phyloP scores from a whole-genome alignment of 2,113 vertebrate species.

The Herpailurus yagouaroundi region DNA sequence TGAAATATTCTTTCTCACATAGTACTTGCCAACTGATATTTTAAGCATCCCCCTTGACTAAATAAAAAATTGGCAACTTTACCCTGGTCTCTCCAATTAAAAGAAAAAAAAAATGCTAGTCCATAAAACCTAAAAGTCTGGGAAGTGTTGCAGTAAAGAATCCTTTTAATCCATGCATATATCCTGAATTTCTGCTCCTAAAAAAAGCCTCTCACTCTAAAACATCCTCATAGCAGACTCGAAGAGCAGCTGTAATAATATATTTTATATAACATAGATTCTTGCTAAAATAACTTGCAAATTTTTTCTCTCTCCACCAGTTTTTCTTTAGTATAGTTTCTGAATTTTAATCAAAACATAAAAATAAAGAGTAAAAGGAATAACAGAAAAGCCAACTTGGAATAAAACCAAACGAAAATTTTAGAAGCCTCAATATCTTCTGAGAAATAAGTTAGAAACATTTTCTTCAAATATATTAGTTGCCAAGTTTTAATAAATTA shows the following conservation, averaged over 20 bases:
- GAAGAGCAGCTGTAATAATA: background rate
- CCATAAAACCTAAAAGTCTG: background rate
- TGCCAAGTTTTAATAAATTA: slow-evolving; percentile 61
- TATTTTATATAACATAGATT: background rate
- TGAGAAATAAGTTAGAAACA: slow-evolving; percentile 38
- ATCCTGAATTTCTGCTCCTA: background rate
- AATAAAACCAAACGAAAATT: slow-evolving; percentile 52
- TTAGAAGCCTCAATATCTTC: background rate
- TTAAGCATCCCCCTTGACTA: background rate
- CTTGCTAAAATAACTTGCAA: slow-evolving; percentile 10
- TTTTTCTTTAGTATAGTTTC: slow-evolving; percentile 57
- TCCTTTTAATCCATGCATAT: background rate
- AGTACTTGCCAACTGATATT: background rate
- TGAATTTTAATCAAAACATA: slow-evolving; percentile 77
- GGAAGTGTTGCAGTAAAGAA: background rate
- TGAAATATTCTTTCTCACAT: background rate
- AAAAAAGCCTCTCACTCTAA: background rate
- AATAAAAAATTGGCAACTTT: background rate
- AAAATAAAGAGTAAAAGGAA: slow-evolving; percentile 70
- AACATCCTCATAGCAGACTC: background rate
- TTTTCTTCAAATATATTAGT: slow-evolving; percentile 55
- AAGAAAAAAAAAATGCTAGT: background rate
- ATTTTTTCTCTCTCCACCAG: background rate
- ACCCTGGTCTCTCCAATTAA: background rate
- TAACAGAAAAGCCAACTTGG: slow-evolving; percentile 33